Evolutionary conservation across 2,113 vertebrate species (phyloP), one percentile per base, ranked within the genome.

Genomic region (Oxygymnocypris stewartii): DNA sequence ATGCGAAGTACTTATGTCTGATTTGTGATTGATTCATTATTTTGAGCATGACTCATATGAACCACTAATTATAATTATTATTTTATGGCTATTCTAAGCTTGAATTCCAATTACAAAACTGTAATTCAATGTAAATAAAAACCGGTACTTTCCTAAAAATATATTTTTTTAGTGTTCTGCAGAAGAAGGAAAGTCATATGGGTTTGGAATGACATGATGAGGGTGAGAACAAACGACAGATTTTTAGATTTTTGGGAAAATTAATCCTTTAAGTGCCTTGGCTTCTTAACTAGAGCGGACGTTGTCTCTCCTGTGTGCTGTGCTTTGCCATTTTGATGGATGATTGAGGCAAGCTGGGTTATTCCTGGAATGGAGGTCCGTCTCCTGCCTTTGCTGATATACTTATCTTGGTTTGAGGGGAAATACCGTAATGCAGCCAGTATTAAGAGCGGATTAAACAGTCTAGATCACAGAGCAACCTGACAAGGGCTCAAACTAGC

Each of bases 241-340:
- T 31, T 49, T 78, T 78, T 54, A 1, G 2, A 54, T 78, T 78
- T 78, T 49, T 49, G 76, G 47, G 7, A 31, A 49, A 78, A 54
- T 49, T 35, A 78, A 78, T 78, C 28, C 16, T 54, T 49, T 54
- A 78, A 54, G 28, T 54, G 76, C 57, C 89, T 75, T 87, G 87
- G 82, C 83, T 82, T 82, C 44, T 37, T 84, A 85, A 87, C 84
- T 78, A 73, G 71, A 73, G 76, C 84, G 71, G 87, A 67, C 73
- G 37, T 88, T 89, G 88, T 87, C 84, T 84, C 47, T 89, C 79
- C 89, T 91, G 90, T 88, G 89, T 93, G 87, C 82, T 90, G 90
- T 89, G 76, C 91, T 91, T 87, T 94, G 93, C 93, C 91, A 93
- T 87, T 91, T 86, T 94, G 94, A 94, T 94, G 92, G 92, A 94